Evolutionary conservation across 2,888 invertebrate species (phyloP).

Genomic region (Perizoma flavofasciatum): DNA sequence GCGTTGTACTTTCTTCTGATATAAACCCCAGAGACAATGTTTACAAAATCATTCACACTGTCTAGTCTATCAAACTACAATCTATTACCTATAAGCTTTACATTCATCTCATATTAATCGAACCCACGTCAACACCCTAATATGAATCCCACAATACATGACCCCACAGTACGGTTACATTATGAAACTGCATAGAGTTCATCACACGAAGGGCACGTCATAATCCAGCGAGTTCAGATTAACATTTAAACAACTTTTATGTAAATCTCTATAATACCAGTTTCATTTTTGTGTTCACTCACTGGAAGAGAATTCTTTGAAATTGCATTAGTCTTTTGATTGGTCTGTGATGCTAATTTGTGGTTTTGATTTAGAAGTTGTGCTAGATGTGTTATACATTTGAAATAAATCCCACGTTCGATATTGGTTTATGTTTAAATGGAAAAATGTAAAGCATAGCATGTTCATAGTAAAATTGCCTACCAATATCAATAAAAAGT

Average conservation of each 20-base stretch:
- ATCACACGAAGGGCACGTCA: conserved; percentile 64
- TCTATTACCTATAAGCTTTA: conserved; percentile 2
- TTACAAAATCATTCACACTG: neutral
- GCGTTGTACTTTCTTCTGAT: too few relatives aligned
- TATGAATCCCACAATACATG: conserved; percentile 18
- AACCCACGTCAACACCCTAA: conserved; percentile 26
- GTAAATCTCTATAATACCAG: conserved; percentile 69
- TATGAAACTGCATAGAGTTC: conserved; percentile 54
- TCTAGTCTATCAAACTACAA: neutral
- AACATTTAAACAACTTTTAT: conserved; percentile 83
- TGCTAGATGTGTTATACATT: neutral
- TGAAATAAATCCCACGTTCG: neutral
- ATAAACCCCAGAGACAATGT: too few relatives aligned
- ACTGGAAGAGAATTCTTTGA: conserved; percentile 52
- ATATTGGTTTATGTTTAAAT: too few relatives aligned
- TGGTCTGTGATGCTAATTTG: conserved; percentile 39
- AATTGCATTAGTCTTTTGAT: conserved; percentile 50
- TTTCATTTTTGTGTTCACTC: conserved; percentile 64
- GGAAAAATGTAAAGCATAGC: too few relatives aligned
- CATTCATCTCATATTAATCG: conserved; percentile 36
- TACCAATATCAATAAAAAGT: conserved; percentile 15
- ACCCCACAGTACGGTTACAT: conserved; percentile 40
- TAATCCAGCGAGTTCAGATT: conserved; percentile 70
- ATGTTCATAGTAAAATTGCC: neutral
- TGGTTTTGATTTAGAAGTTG: conserved; percentile 19